Evolutionary conservation across 1,140 invertebrate genomes (phyloP), one percentile per base, ranked within the genome.

Genomic region (Rhizoglyphus robini): DNA sequence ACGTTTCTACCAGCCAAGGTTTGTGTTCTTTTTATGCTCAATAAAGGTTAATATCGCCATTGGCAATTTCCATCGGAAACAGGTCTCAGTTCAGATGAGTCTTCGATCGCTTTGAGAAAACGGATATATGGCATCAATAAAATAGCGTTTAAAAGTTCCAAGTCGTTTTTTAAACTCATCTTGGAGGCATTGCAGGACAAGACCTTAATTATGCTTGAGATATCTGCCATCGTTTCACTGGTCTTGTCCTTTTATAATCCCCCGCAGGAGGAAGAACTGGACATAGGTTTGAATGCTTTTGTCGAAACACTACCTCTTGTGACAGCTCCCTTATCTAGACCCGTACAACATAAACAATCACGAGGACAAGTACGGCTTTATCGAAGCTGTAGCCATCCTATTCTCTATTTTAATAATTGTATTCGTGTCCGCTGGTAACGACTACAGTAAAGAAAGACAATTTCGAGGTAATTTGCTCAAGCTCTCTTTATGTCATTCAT

Each of bases 141-240:
- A 76, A 99, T 99, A 82, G 94, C 95, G 76, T 94, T 95, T 68
- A 97, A 97, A 81, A 92, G 93, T 74, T 91, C 96, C 71, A 99
- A 99, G 84, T 93, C 92, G 70, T 99, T 99, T 84, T 82, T 97
- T 74, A 88, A 87, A 72, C 82, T 99, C 79, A 91, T 98, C 72
- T 98, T 93, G 92, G 96, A 99, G 82, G 96, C 96, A 68, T 81
- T 98, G 75, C 95, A 99, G 81, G 95, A 99, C 82, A 88, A 96
- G 70, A 98, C 94, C 64, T 86, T 98, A 73, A 96, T 98, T 76
- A 98, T 99, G 80, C 71, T 82, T 32, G 69, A 77, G 66, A 84
- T 93, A 77, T 90, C 90, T 71, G 90, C 90, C 70, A 80, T 94
- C 74, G 86, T 96, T 74, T 96, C 91, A 70, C 84, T 96, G 79